Evolutionary conservation across 2,113 vertebrate species (phyloP), one percentile per base, ranked within the genome.

Genomic region (Potamarius usumacintae): DNA sequence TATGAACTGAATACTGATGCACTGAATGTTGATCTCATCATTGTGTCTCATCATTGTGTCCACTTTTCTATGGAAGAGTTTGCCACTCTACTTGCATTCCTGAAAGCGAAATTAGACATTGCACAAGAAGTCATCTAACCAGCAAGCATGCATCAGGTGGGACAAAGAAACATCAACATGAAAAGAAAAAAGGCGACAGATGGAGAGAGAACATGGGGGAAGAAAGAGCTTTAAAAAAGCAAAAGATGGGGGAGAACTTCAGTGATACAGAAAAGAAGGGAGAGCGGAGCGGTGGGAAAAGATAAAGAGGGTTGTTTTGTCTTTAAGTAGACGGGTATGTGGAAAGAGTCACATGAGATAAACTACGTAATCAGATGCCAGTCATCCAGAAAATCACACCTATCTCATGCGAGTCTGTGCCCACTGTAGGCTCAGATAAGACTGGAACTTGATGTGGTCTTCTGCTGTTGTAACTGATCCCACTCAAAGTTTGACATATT

Each of bases 311-410:
- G n/a, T 82, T 90, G 86, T 90, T 90, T 63, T 83, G 86, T 90
- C 89, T 89, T 55, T 83, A 67, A n/a, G 74, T 77, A 87, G 58
- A 82, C 58, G 60, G 34, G 48, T 72, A 87, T 63, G 22, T 71
- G 72, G 14, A 76, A 58, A 76, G 58, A 67, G 50, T 17, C 42
- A 48, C 42, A 71, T 63, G 86, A 76, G 83, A 89, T 87, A 87
- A 85, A 89, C 79, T 78, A 9, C 55, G 65, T 18, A 82, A 88
- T 89, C 86, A 89, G 83, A 89, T 42, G 30, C 42, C 86, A 85
- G 85, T 90, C 79, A 82, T 84, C 48, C 55, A 62, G 77, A 72
- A 11, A 86, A 15, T 63, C 57, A 85, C 25, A 25, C 62, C 81
- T 67, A 7, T 60, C 4, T 78, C 22, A 80, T 4, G 18, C 60